Percentiles rank a stretch among this genome's conserved stretches.
Evolutionary conservation across 2,113 vertebrate species (phyloP).

Genomic region (Ctenodactylus gundi): DNA sequence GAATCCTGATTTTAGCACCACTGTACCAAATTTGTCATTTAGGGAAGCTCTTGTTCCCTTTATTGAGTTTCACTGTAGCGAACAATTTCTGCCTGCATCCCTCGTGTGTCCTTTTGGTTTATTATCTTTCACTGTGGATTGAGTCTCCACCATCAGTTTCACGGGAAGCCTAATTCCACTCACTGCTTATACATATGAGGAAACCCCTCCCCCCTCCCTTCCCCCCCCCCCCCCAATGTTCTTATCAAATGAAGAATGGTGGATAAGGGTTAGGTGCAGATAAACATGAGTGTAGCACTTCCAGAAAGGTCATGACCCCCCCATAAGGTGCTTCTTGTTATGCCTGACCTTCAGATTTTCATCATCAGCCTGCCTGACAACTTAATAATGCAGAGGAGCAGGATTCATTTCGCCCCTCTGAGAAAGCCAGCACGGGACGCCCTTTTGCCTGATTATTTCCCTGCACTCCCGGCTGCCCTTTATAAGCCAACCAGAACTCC

Average conservation of each 20-base stretch:
- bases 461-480: conserved; percentile 96
- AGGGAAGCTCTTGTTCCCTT: conserved; percentile 87
- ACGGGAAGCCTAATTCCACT: conserved; percentile 86
- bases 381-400: conserved; percentile 96
- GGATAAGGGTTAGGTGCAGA: conserved; percentile 99
- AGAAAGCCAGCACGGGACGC: conserved; percentile 90
- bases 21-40: conserved; percentile 89
- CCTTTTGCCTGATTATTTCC: conserved; percentile 98
- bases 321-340: conserved; percentile 99
- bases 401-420: conserved; percentile 92
- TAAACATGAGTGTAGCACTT: conserved; percentile 99
- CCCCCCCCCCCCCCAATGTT: conserved; percentile 82
- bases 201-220: conserved; percentile 64
- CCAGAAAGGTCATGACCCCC: conserved; percentile 94
- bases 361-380: conserved; percentile 96
- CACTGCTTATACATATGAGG: conserved; percentile 85
- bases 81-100: conserved; percentile 88
- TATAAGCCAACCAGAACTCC: conserved; percentile 98
- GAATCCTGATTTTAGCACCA: conserved; percentile 85
- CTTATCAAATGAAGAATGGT: conserved; percentile 99
- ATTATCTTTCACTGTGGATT: conserved; percentile 86
- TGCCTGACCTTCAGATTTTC: conserved; percentile 99
- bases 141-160: conserved; percentile 85
- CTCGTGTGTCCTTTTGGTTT: conserved; percentile 87
- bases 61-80: conserved; percentile 87